phyloP scores from a whole-genome alignment of 37 sponge, comb jelly and placozoan genomes.

The Ephydatia muelleri region DNA sequence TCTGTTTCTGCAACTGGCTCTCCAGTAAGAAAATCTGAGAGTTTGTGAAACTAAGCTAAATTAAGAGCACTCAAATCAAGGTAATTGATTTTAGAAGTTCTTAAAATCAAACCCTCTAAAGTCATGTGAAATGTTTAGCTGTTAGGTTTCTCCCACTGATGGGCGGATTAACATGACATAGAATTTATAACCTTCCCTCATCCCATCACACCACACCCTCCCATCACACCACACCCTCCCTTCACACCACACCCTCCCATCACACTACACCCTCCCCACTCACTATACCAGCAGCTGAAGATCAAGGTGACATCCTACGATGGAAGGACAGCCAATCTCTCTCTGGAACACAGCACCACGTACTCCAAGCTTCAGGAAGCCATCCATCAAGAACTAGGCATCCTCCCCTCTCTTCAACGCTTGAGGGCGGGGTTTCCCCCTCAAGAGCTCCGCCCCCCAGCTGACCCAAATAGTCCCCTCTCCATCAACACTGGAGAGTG shows the following conservation, averaged over 20 bases:
- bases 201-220: neutral
- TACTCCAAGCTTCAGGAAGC: slow-evolving; percentile 59
- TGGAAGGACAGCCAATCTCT: slow-evolving; percentile 49
- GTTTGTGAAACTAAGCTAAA: no score
- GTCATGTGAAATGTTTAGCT: no score
- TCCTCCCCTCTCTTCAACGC: slow-evolving; percentile 46
- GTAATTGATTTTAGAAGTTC: no score
- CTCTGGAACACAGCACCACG: slow-evolving; percentile 24
- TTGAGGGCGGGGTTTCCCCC: slow-evolving; percentile 85
- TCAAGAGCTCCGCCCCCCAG: slow-evolving; percentile 49
- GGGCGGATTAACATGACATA: no score
- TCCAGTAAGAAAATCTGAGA: no score
- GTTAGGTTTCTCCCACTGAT: no score
- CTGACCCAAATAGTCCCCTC: slow-evolving; percentile 61
- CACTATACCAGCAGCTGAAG: slow-evolving; percentile 13
- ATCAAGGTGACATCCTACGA: slow-evolving; percentile 68
- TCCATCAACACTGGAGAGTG: slow-evolving; percentile 67
- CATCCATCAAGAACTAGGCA: slow-evolving; percentile 55
- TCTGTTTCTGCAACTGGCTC: neutral
- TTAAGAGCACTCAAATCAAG: no score
- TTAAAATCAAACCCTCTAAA: no score
- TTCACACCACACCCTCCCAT: neutral
- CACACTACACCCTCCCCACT: slow-evolving; percentile 5
- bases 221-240: neutral
- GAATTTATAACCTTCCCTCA: no score